Evolutionary conservation across 2,888 invertebrate species (phyloP).

Genomic region (Bellardia bayeri): DNA sequence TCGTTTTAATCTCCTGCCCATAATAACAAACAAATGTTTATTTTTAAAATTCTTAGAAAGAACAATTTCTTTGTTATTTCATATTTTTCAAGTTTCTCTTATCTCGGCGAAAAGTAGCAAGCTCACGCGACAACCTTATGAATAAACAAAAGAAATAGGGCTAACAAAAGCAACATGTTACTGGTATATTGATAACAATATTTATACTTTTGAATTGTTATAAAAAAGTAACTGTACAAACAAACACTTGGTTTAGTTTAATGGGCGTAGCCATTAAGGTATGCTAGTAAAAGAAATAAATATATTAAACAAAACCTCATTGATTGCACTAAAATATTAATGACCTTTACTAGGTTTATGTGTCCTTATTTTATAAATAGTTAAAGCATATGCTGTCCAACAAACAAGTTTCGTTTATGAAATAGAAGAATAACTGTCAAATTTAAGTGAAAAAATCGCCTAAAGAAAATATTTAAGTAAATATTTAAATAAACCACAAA

Average conservation of each 20-base stretch:
- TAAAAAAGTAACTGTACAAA: neutral
- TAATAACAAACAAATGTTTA: neutral
- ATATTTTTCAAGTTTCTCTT: neutral
- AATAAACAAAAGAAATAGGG: constrained; percentile 14
- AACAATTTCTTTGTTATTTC: neutral
- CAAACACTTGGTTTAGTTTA: constrained; percentile 2
- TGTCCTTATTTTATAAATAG: constrained; percentile 6
- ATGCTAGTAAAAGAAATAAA: neutral
- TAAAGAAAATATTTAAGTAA: constrained; percentile 3
- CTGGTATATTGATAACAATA: constrained; percentile 22
- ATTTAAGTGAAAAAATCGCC: neutral
- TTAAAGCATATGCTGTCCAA: neutral
- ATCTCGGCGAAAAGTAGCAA: neutral
- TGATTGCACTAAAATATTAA: constrained; percentile 23
- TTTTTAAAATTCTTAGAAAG: neutral
- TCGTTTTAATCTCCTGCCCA: neutral
- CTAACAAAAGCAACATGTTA: constrained; percentile 7
- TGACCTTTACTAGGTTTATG: neutral
- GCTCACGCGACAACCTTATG: constrained; percentile 17
- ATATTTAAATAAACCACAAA: constrained; percentile 16
- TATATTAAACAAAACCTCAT: neutral
- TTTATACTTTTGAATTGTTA: constrained; percentile 5
- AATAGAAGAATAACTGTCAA: neutral
- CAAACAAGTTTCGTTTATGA: neutral
- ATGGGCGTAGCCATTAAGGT: neutral